phyloP scores from a whole-genome alignment of 2,888 invertebrate genomes.

The Drosophila demipolita region DNA sequence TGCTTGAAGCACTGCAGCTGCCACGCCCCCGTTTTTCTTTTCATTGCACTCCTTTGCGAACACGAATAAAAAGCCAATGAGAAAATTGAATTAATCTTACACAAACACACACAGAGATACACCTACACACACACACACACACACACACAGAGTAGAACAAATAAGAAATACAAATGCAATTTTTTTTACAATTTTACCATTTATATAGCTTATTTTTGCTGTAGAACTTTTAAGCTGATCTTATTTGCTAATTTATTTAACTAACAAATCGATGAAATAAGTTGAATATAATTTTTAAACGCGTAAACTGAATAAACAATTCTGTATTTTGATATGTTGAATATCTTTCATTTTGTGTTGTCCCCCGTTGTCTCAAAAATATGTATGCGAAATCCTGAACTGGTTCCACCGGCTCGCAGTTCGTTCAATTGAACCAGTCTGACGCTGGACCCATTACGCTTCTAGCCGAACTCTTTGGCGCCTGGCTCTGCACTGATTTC shows the following conservation, averaged over 20 bases:
- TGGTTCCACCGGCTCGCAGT: not conserved
- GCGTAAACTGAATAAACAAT: slow-evolving; percentile 40
- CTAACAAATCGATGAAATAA: slow-evolving; percentile 51
- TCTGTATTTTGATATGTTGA: slow-evolving; percentile 43
- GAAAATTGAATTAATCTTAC: slow-evolving; percentile 27
- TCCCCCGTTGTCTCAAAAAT: slow-evolving; percentile 7
- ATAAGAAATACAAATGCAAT: slow-evolving; percentile 53
- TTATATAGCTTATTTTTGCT: slow-evolving; percentile 60
- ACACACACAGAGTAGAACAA: slow-evolving; percentile 17
- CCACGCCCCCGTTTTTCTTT: slow-evolving; percentile 6
- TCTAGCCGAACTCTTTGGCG: slow-evolving; percentile 31
- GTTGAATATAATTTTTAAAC: slow-evolving; percentile 48
- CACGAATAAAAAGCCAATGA: slow-evolving; percentile 34
- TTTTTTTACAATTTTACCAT: slow-evolving; percentile 63
- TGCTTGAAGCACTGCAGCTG: slow-evolving; percentile 38
- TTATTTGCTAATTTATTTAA: slow-evolving; percentile 68
- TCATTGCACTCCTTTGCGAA: slow-evolving; percentile 27
- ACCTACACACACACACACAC: slow-evolving; percentile 16
- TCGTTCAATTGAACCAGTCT: not conserved
- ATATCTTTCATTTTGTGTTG: slow-evolving; percentile 56
- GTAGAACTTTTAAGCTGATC: slow-evolving; percentile 71
- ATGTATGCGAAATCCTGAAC: not conserved
- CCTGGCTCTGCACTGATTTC: slow-evolving; percentile 44
- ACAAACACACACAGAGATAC: slow-evolving; percentile 8
- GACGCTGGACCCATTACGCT: slow-evolving; percentile 10